Evolutionary conservation across 1,140 invertebrate genomes (phyloP).

Genomic region (Zophobas atratus): DNA sequence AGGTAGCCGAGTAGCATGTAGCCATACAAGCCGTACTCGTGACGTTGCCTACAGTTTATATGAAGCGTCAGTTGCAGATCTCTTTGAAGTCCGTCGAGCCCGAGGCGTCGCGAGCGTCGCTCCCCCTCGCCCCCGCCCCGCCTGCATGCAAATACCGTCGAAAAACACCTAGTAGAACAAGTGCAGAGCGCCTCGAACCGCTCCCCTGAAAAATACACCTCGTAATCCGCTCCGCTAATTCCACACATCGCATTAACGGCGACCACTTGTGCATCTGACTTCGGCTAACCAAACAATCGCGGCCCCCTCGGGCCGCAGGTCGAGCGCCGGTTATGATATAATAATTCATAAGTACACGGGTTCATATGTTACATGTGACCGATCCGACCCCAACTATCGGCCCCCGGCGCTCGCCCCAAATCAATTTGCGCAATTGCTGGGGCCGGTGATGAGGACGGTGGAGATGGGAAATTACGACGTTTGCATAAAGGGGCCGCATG

Average conservation of each 20-base stretch:
- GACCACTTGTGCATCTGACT: conserved; percentile 68
- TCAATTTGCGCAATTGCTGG: conserved; percentile 65
- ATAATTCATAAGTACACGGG: conserved; percentile 67
- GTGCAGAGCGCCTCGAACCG: neutral
- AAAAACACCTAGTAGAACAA: conserved; percentile 28
- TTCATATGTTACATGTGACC: conserved; percentile 62
- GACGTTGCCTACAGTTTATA: conserved; percentile 56
- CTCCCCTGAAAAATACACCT: neutral
- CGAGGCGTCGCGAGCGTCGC: conserved; percentile 51
- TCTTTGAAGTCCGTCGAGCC: conserved; percentile 59
- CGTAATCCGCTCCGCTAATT: conserved; percentile 50
- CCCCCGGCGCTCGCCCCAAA: conserved; percentile 57
- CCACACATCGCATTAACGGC: conserved; percentile 64
- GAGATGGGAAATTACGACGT: conserved; percentile 62
- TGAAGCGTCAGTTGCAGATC: conserved; percentile 60
- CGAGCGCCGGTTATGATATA: conserved; percentile 66
- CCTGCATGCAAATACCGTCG: conserved; percentile 32
- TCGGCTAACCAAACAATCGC: conserved; percentile 59
- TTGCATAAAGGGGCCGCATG: conserved; percentile 62
- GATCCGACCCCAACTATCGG: conserved; percentile 62
- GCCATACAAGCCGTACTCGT: conserved; percentile 41
- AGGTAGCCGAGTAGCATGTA: conserved; percentile 54
- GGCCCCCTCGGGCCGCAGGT: conserved; percentile 13
- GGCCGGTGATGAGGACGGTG: conserved; percentile 60
- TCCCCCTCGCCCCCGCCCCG: conserved; percentile 36